phyloP scores from a whole-genome alignment of 1,140 invertebrate species.

The Camponotus vicinus region DNA sequence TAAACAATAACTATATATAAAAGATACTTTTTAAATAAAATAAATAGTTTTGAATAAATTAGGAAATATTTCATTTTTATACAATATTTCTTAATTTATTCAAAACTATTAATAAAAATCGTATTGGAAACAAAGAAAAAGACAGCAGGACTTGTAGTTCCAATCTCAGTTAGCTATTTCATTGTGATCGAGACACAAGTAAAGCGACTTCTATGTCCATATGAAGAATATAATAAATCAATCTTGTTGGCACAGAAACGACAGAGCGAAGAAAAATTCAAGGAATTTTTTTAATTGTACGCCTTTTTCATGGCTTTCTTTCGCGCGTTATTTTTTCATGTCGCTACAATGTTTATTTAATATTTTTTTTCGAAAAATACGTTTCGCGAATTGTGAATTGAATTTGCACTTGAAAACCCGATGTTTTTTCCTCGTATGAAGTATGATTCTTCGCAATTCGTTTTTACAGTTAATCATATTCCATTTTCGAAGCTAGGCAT shows the following conservation, averaged over 20 bases:
- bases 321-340: not conserved
- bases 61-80: no score
- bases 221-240: conserved; percentile 24
- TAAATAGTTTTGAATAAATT: not conserved
- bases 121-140: not conserved
- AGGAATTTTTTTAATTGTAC: conserved; percentile 16
- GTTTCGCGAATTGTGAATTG: not conserved
- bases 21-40: not conserved
- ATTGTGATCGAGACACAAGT: not conserved
- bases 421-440: not conserved
- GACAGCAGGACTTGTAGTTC: not conserved
- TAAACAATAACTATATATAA: not conserved
- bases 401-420: not conserved
- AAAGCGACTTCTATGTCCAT: conserved; percentile 10
- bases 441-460: not conserved
- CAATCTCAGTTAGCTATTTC: not conserved
- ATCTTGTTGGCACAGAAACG: conserved; percentile 1
- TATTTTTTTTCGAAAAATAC: not conserved
- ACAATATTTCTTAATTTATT: not conserved
- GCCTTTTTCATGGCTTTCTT: conserved; percentile 10
- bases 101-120: not conserved
- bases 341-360: not conserved
- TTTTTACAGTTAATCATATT: conserved; percentile 1
- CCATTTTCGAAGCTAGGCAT: not conserved
- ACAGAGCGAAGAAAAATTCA: not conserved